Evolutionary conservation across 1,140 invertebrate species (phyloP), one percentile per base, ranked within the genome.

Genomic region (Drosophila ambigua): DNA sequence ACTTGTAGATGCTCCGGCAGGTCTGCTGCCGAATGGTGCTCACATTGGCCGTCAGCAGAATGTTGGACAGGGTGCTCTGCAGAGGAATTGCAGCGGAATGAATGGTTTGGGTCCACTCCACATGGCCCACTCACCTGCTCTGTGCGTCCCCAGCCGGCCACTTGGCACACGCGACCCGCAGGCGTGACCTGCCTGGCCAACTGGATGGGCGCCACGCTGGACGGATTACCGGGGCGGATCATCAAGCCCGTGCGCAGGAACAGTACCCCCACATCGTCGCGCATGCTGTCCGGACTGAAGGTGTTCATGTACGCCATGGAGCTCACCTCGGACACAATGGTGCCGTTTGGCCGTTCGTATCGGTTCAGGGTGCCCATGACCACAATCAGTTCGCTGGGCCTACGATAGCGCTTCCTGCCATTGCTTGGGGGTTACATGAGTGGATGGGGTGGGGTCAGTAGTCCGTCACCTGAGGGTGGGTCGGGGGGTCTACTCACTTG

Each of bases 231-330:
- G 28, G 68, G 76, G 1, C 24, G n/a, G 20, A 20, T 20, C 1
- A 72, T 20, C 35, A 71, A 41, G 0, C 64, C 73, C 0, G 23
- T 54, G 26, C 72, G 63, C 1, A 91, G 53, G 35, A 91, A 90
- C 43, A 91, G 85, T 0, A 91, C 51, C 5, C 81, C 90, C 39
- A 91, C 78, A 64, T 91, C 90, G 50, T 91, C 90, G 4, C 81
- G 81, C 90, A 91, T 91, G 13, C 62, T 90, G 49, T 90, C 83
- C 61, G 85, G 72, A 41, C 67, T 89, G 24, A 91, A 91, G 45
- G 87, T 90, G 48, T 90, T 78, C 90, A 90, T 91, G 41, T 91
- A 91, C 8, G 90, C 80, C 28, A 91, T 83, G n/a, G 87, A 89
- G 46, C 62, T 85, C 5, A 91, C 90, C 9, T 65, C 72, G 13